phyloP scores from a whole-genome alignment of 2,797 vertebrate genomes.

The Coccyzus lansbergi region DNA sequence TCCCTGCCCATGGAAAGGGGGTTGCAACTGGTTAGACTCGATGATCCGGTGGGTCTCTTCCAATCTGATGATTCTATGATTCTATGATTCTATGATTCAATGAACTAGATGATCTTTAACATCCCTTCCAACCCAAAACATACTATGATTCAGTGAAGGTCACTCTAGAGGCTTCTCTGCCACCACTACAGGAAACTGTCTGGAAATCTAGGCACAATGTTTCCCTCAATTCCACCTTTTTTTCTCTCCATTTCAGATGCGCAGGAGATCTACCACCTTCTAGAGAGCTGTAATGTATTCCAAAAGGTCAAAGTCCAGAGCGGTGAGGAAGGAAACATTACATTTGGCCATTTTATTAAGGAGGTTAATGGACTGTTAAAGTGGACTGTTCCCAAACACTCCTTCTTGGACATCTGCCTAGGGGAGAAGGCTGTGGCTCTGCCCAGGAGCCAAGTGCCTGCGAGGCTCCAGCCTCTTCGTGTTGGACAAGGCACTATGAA shows the following conservation, averaged over 20 bases:
- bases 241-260: neutral
- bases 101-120: too few species aligned
- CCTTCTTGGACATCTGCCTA: neutral
- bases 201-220: neutral
- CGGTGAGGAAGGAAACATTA: neutral
- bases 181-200: accelerated
- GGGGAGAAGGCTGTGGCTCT: neutral
- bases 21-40: too few species aligned
- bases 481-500: accelerated
- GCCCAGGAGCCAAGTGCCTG: neutral
- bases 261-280: neutral
- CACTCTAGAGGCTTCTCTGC: neutral
- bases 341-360: neutral
- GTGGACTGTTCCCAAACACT: neutral
- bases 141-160: neutral
- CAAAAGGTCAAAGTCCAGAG: neutral
- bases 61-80: too few species aligned
- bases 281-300: neutral
- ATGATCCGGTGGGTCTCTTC: too few species aligned
- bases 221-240: neutral
- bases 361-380: neutral
- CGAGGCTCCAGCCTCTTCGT: accelerated
- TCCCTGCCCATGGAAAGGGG: too few species aligned
- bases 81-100: too few species aligned
- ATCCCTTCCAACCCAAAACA: too few species aligned